phyloP scores from a whole-genome alignment of 2,797 vertebrate genomes.

The Eutrigla gurnardus region DNA sequence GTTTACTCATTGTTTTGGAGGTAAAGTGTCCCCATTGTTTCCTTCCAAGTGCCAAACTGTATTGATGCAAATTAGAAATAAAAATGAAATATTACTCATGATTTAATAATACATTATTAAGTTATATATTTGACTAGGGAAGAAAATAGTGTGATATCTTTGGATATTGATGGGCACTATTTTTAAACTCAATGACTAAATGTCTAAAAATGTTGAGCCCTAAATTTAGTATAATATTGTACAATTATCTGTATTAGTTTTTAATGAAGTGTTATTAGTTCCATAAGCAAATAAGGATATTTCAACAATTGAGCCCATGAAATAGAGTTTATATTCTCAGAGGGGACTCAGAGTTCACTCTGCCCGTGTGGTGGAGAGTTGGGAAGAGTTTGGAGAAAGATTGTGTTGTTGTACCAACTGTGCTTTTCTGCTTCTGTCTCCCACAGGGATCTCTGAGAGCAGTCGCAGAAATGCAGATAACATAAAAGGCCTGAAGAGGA shows the following conservation, averaged over 20 bases:
- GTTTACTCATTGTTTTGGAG: neutral
- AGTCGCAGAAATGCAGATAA: slow-evolving; percentile 87
- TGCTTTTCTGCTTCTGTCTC: slow-evolving; percentile 42
- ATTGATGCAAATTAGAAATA: neutral
- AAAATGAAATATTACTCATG: neutral
- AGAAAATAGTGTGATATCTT: neutral
- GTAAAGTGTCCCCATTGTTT: neutral
- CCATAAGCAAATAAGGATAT: neutral
- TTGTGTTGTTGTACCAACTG: slow-evolving; percentile 1
- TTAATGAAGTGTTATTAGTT: slow-evolving; percentile 5
- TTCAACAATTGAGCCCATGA: neutral
- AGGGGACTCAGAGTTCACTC: neutral
- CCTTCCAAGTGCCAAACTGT: neutral
- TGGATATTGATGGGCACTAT: neutral
- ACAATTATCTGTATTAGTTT: neutral
- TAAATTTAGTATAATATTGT: neutral
- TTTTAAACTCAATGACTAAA: slow-evolving; percentile 10
- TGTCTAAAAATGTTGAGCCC: neutral
- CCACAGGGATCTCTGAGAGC: slow-evolving; percentile 87
- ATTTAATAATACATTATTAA: neutral
- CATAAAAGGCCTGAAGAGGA: slow-evolving; percentile 96
- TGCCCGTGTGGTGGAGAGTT: neutral
- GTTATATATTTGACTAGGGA: neutral
- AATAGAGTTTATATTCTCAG: neutral
- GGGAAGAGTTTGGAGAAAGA: neutral